Base-by-base conservation (phyloP, 2,888 invertebrate genomes). In the Drosophila multiciliata region DNA sequence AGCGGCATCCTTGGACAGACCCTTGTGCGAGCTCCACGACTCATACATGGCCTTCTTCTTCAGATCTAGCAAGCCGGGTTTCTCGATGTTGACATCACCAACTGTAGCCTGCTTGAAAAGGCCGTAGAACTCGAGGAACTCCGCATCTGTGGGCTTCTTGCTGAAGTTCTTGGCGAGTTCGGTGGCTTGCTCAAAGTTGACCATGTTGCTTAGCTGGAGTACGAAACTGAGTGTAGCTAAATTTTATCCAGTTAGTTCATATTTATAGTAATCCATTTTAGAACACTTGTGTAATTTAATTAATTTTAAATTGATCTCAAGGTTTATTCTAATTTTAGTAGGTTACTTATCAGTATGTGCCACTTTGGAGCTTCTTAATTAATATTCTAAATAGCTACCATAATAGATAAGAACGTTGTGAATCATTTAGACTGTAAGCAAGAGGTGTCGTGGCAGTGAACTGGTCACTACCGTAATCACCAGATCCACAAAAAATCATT, bases 21-120 rank as follows among this genome's bases (percentile, higher is more conserved):
- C 98, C 93, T 98, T 98, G 92, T 96, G 96, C 61, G 93, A 93
- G 77, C 94, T 95, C 99, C 99, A 99, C 1, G 97, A 96, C 92
- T 97, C 97, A 97, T 97, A 99, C 94, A 99, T 99, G 33, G 98
- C 98, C 92, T 97, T 98, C 77, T 96, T 98, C 93, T 96, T 97
- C 81, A 97, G 92, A 90, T 98, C 98, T 73, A 98, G 90, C 93
- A 97, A 95, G 64, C 98, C 98, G 61, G 98, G 98, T 83, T 96
- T 96, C 49, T 94, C 98, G 78, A 96, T 97, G 92, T 96, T 96
- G 70, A 95, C 94, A 92, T 98, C 97, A 1, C 98, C 98, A 78
- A 95, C 93, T 60, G 95, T 95, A 3, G 95, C 96, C 93, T 98
- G 98, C 92, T 98, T 98, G 94, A 94, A 98, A 12, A 97, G 94